Evolutionary conservation across 2,888 invertebrate species (phyloP).

Genomic region (Mesorhabditis sp.): DNA sequence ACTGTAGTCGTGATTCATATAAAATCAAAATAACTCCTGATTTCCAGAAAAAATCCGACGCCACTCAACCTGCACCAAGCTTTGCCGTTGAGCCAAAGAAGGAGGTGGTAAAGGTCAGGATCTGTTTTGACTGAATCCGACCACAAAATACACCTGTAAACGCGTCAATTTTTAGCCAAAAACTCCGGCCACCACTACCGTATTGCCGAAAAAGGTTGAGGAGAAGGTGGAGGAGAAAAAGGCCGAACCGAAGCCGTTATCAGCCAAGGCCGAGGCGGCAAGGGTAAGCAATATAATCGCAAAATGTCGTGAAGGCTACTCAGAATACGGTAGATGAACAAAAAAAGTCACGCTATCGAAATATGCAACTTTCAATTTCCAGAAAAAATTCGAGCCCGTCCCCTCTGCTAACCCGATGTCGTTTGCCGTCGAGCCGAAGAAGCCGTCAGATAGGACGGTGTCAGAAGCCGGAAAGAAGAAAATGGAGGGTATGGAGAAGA

Average conservation of each 20-base stretch:
- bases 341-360: too few species aligned
- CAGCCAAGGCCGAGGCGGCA: slow-evolving; percentile 1
- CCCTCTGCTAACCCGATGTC: neutral
- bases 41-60: neutral
- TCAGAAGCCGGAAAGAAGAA: slow-evolving; percentile 1
- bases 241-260: neutral
- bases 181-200: neutral
- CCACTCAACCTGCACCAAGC: neutral
- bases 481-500: neutral
- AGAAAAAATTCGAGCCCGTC: neutral
- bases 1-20: neutral
- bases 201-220: neutral
- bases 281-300: neutral
- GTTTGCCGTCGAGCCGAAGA: neutral
- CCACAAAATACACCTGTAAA: too few species aligned
- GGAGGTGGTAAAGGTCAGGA: neutral
- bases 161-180: neutral
- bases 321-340: too few species aligned
- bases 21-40: neutral
- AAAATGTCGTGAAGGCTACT: neutral
- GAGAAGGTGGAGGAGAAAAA: neutral
- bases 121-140: neutral
- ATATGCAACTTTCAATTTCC: neutral
- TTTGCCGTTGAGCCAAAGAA: slow-evolving; percentile 1
- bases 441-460: neutral